Evolutionary conservation across 2,113 vertebrate species (phyloP).

Genomic region (Sporophila hypoxantha): DNA sequence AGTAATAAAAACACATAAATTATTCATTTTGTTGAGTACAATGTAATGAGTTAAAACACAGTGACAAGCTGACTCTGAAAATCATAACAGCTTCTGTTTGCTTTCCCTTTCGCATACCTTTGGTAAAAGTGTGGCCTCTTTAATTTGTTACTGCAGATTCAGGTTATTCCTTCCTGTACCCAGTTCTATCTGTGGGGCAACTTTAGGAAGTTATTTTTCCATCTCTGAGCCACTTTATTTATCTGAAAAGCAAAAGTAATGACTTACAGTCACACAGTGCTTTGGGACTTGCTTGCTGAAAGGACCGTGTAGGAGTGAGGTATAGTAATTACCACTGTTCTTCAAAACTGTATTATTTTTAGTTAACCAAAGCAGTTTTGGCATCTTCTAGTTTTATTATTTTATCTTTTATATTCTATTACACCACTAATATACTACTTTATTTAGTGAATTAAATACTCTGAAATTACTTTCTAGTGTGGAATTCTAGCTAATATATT

Average conservation of each 20-base stretch:
- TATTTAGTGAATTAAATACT: not conserved
- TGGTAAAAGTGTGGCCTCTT: not conserved
- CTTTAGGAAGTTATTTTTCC: not conserved
- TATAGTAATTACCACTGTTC: not conserved
- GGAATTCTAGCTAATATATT: not conserved
- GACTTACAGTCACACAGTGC: not conserved
- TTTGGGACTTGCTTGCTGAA: not conserved
- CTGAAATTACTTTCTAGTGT: not conserved
- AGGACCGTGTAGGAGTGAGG: not conserved
- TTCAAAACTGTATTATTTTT: not conserved
- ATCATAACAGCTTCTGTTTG: not conserved
- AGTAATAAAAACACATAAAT: not conserved
- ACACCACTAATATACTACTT: not conserved
- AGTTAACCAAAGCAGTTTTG: not conserved
- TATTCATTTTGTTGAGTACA: not conserved
- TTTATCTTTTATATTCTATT: not conserved
- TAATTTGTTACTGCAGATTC: not conserved
- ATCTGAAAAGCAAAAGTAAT: not conserved
- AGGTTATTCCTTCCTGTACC: rapidly evolving
- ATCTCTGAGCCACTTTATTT: not conserved
- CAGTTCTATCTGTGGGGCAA: not conserved
- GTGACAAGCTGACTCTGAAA: not conserved
- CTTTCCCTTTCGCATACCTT: not conserved
- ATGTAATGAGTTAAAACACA: not conserved
- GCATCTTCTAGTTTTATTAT: not conserved